Conservation (phyloP, 30 jellyfish, hydroid and myxozoan genomes). For the Turritopsis dohrnii region DNA sequence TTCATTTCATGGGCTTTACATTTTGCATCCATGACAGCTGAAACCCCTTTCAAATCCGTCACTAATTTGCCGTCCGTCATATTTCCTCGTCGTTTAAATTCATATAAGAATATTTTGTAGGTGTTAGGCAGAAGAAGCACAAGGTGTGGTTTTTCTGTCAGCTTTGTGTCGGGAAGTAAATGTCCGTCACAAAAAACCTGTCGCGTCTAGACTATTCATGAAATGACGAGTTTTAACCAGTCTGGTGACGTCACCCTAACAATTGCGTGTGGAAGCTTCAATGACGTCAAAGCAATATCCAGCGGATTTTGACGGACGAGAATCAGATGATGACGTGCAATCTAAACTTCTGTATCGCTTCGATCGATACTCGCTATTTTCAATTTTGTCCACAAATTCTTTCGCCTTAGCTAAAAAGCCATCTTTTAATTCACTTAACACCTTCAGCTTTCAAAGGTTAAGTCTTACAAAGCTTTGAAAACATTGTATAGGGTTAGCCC, state of each 20-base stretch:
- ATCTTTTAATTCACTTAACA: background rate
- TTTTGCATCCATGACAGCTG: constrained; percentile 11
- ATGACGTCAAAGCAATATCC: no score
- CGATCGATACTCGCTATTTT: no score
- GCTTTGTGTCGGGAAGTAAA: background rate
- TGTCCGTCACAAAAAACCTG: background rate
- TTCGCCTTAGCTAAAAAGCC: background rate
- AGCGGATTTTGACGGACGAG: background rate
- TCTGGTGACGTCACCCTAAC: background rate
- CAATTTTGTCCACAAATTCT: background rate
- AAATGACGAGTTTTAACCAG: background rate
- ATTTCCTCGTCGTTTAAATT: background rate
- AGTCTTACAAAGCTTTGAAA: background rate
- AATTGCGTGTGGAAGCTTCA: no score
- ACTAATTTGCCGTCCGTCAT: background rate
- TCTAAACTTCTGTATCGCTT: background rate
- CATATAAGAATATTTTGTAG: background rate
- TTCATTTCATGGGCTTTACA: background rate
- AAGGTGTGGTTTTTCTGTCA: background rate
- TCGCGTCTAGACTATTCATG: background rate
- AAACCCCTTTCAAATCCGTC: background rate
- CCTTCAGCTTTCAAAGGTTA: background rate
- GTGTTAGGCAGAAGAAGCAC: background rate
- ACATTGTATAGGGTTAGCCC: background rate
- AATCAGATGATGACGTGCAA: background rate